These are phyloP conservation scores for Neodiprion virginianus DNA, from an alignment of 1,140 invertebrate genomes.

Conservation along the genomic window DNA sequence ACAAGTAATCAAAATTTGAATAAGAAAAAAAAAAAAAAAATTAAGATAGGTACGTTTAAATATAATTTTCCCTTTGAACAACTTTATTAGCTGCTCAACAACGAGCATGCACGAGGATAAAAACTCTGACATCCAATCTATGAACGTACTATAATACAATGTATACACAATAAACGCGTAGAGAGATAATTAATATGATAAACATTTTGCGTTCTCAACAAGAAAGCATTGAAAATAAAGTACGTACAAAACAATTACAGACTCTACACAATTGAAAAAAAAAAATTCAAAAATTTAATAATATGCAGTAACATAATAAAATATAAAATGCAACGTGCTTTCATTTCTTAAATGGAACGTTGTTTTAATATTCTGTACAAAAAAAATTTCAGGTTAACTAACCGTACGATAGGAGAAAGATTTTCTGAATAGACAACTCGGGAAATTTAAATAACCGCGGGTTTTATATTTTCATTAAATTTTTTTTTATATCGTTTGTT, in stretches of 20 bases:
- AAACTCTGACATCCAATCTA: neutral
- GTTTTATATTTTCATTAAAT: neutral
- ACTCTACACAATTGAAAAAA: neutral
- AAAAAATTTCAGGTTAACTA: neutral
- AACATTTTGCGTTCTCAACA: neutral
- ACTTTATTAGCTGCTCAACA: neutral
- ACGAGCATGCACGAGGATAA: neutral
- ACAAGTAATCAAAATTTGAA: neutral
- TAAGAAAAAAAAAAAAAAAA: neutral
- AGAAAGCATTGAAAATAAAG: neutral
- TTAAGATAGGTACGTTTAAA: neutral
- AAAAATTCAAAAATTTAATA: neutral
- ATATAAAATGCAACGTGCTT: neutral
- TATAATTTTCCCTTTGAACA: neutral
- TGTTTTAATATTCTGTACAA: neutral
- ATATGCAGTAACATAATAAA: neutral
- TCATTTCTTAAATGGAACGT: neutral
- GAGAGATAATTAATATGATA: neutral
- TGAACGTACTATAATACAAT: conserved; percentile 8
- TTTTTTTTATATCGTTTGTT: neutral
- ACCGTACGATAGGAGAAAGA: neutral
- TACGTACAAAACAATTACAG: conserved; percentile 4
- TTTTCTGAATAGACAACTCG: neutral
- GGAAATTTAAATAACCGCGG: neutral
- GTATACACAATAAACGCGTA: neutral